Conservation (phyloP, 2,797 vertebrate genomes). For the Lepus townsendii region DNA sequence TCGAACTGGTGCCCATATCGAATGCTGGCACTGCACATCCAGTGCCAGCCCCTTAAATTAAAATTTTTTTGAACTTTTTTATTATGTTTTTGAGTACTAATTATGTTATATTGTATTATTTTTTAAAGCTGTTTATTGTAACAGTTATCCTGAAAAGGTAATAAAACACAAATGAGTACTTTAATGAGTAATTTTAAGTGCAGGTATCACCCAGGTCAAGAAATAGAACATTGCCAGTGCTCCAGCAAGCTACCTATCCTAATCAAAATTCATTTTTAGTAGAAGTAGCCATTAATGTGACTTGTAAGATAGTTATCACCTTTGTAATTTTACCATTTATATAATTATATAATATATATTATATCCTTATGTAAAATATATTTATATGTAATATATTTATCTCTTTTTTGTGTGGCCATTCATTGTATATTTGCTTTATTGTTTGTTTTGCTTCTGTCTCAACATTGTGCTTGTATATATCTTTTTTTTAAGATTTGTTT, state of each 20-base stretch:
- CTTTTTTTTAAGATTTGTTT: too few species aligned
- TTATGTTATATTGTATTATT: not conserved
- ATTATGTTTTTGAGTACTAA: constrained; percentile 26
- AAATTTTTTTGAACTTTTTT: not conserved
- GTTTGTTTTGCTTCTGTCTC: not conserved
- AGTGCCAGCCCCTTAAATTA: too few species aligned
- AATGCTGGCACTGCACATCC: too few species aligned
- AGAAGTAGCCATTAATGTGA: not conserved
- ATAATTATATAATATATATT: not conserved
- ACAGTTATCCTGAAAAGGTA: constrained; percentile 24
- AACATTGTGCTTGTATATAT: not conserved
- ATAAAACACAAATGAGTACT: not conserved
- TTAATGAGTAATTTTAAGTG: constrained; percentile 24
- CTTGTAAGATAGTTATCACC: not conserved
- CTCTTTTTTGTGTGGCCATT: not conserved
- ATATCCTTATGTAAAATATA: too few species aligned
- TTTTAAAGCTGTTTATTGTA: not conserved
- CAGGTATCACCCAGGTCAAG: not conserved
- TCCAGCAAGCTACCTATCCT: not conserved
- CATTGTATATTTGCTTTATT: not conserved
- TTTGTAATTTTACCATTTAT: constrained; percentile 19
- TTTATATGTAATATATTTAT: too few species aligned
- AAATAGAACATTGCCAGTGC: not conserved
- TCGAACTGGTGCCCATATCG: too few species aligned
- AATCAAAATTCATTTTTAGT: not conserved